Evolutionary conservation across 2,797 vertebrate species (phyloP).

Genomic region (Lates japonicus): DNA sequence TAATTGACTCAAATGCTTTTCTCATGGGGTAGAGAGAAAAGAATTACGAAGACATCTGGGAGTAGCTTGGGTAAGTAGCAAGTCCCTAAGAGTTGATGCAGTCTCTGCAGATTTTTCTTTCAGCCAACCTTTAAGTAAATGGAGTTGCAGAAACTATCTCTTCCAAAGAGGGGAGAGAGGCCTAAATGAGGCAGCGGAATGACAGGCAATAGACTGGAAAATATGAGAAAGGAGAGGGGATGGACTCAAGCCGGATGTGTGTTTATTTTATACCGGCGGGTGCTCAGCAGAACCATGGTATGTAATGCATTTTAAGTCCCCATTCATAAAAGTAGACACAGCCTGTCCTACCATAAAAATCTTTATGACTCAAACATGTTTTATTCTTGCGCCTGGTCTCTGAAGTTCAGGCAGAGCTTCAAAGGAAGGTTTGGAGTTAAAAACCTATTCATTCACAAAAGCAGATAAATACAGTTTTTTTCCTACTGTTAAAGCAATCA

Average conservation of each 20-base stretch:
- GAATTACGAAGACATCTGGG: constrained; percentile 17
- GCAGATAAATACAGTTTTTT: neutral
- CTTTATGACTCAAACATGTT: constrained; percentile 30
- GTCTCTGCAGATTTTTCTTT: constrained; percentile 42
- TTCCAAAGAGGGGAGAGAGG: constrained; percentile 32
- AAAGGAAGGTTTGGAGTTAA: neutral
- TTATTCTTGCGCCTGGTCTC: constrained; percentile 16
- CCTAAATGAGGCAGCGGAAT: constrained; percentile 64
- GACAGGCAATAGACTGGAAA: constrained; percentile 66
- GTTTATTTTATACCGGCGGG: constrained; percentile 64
- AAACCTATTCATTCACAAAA: constrained; percentile 1
- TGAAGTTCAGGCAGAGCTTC: constrained; percentile 20
- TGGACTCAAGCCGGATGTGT: constrained; percentile 61
- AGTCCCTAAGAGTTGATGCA: constrained; percentile 18
- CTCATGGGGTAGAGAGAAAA: neutral
- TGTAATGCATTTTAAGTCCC: constrained; percentile 57
- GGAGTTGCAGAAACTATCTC: constrained; percentile 44
- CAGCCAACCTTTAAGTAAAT: constrained; percentile 41
- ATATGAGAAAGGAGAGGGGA: constrained; percentile 46
- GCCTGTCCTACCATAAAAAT: constrained; percentile 38
- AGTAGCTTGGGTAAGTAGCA: constrained; percentile 15
- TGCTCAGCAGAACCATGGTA: constrained; percentile 39
- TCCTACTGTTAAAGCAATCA: neutral
- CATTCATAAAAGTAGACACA: constrained; percentile 46
- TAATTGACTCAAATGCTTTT: constrained; percentile 13